A percentile compares a stretch with the other conserved stretches of the same genome.
Evolutionary conservation across 2,113 vertebrate species (phyloP).

Genomic region (Stigmatopora argus): DNA sequence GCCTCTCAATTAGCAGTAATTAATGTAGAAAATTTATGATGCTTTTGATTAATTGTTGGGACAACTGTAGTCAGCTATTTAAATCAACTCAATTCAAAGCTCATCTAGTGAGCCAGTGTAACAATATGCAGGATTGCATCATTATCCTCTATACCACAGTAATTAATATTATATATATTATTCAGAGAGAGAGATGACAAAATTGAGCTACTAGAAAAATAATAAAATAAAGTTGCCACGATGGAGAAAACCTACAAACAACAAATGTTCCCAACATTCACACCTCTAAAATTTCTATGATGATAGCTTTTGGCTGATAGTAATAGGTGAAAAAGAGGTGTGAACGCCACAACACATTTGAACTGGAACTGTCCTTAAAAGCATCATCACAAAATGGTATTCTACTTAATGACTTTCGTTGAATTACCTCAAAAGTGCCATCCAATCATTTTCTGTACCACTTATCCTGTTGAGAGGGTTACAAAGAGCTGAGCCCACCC

Average conservation of each 20-base stretch:
- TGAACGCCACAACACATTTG: conserved; percentile 6
- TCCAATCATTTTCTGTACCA: neutral
- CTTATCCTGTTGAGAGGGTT: neutral
- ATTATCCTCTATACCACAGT: no score
- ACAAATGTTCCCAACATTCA: conserved; percentile 6
- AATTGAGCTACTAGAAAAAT: neutral
- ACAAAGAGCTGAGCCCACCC: neutral
- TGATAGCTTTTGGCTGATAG: conserved; percentile 22
- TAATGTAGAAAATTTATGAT: conserved; percentile 52
- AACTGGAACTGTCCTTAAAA: conserved; percentile 1
- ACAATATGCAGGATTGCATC: no score
- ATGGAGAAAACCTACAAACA: neutral
- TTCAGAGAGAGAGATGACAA: neutral
- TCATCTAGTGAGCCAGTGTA: neutral
- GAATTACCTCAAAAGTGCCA: neutral
- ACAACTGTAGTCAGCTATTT: conserved; percentile 33
- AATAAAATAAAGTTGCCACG: neutral
- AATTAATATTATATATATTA: no score
- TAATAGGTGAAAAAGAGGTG: conserved; percentile 7
- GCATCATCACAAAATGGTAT: neutral
- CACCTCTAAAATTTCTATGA: conserved; percentile 11
- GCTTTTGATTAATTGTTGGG: conserved; percentile 52
- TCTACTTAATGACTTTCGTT: neutral
- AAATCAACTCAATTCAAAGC: conserved; percentile 22
- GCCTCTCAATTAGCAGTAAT: conserved; percentile 50